phyloP scores from a whole-genome alignment of 23 tunicate genomes.

The Diplosoma virens region DNA sequence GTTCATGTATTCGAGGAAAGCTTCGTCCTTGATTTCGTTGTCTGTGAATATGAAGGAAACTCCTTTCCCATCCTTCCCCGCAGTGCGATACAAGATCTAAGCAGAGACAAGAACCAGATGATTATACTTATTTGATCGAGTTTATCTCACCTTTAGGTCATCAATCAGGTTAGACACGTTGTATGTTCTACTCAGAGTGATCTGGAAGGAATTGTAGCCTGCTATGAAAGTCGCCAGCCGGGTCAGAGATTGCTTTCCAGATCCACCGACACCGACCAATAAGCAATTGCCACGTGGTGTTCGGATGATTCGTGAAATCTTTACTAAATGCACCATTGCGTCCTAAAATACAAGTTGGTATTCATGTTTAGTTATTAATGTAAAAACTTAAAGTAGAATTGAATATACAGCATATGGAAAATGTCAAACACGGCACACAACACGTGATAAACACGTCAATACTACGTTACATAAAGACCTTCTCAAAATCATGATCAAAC shows the following conservation, averaged over 20 bases:
- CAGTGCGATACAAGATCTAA: slow-evolving; percentile 82
- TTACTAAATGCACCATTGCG: slow-evolving; percentile 96
- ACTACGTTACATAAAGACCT: no score
- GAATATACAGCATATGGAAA: no score
- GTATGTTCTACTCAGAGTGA: slow-evolving; percentile 94
- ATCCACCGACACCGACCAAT: slow-evolving; percentile 99
- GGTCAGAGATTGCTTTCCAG: slow-evolving; percentile 99
- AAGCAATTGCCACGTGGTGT: slow-evolving; percentile 98
- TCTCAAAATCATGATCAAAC: no score
- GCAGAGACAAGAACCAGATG: background rate
- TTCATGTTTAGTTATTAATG: no score
- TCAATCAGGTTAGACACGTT: slow-evolving; percentile 90
- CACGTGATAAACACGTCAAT: no score
- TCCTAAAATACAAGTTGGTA: slow-evolving; percentile 81
- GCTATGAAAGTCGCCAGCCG: slow-evolving; percentile 94
- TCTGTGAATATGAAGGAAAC: slow-evolving; percentile 97
- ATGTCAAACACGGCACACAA: no score
- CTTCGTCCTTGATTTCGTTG: slow-evolving; percentile 98
- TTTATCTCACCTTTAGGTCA: slow-evolving; percentile 71
- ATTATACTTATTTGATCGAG: background rate
- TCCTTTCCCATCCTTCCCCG: slow-evolving; percentile 98
- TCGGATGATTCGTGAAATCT: slow-evolving; percentile 96
- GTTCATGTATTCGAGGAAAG: slow-evolving; percentile 97
- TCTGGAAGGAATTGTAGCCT: slow-evolving; percentile 94
- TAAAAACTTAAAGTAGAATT: no score